Conservation (phyloP, 2,797 vertebrate species). For the Catamblyrhynchus diadema region DNA sequence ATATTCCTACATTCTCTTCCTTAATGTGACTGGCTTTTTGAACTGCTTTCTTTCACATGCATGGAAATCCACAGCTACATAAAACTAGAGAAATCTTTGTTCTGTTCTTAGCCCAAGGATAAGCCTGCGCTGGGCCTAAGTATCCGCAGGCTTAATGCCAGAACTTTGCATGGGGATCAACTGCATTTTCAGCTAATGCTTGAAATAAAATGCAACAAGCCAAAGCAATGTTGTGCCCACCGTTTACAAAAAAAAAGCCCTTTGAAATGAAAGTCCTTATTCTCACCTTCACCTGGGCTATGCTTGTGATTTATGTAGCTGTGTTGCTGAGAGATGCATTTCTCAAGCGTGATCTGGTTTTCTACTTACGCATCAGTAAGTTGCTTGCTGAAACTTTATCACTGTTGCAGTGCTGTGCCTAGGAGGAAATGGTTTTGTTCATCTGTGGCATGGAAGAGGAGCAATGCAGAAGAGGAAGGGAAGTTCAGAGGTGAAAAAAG, state of each 20-base stretch:
- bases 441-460: neutral
- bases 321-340: neutral
- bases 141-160: neutral
- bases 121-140: neutral
- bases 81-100: neutral
- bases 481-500: neutral
- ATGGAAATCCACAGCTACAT: neutral
- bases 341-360: neutral
- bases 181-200: neutral
- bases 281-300: neutral
- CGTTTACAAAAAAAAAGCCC: neutral
- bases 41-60: neutral
- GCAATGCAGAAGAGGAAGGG: fast-evolving
- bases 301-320: neutral
- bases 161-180: neutral
- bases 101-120: neutral
- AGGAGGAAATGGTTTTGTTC: neutral
- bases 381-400: neutral
- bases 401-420: neutral
- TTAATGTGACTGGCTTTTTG: neutral
- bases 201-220: neutral
- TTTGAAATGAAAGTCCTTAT: constrained; percentile 16
- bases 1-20: neutral
- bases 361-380: neutral
- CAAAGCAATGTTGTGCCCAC: neutral